A percentile compares a stretch with the other conserved stretches of the same genome.
Evolutionary conservation across 1,140 invertebrate genomes (phyloP).

Genomic region (Achatina immaculata): DNA sequence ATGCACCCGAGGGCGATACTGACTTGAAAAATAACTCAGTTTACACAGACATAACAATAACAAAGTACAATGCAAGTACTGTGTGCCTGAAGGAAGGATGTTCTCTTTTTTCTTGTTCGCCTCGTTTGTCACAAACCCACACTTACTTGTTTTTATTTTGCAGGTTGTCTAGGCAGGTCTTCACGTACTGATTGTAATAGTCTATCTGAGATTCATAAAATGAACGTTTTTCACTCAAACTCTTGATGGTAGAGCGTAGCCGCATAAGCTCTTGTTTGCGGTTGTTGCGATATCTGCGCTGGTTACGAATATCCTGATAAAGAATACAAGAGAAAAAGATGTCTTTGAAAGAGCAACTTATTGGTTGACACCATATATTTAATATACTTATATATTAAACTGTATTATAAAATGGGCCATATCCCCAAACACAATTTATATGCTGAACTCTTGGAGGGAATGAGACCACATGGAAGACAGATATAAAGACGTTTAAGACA

Average conservation of each 20-base stretch:
- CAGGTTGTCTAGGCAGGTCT: constrained; percentile 82
- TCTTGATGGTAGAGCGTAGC: constrained; percentile 77
- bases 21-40: too few species aligned
- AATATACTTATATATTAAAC: too few species aligned
- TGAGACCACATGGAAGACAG: too few species aligned
- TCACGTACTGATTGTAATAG: constrained; percentile 84
- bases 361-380: background rate
- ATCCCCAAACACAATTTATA: too few species aligned
- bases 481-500: too few species aligned
- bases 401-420: too few species aligned
- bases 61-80: too few species aligned
- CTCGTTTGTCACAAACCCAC: constrained; percentile 5
- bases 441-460: too few species aligned
- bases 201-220: constrained; percentile 85
- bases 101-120: background rate
- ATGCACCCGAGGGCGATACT: too few species aligned
- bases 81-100: too few species aligned
- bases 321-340: constrained; percentile 9
- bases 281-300: constrained; percentile 68
- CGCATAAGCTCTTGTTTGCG: constrained; percentile 77
- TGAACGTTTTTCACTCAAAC: constrained; percentile 79
- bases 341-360: background rate
- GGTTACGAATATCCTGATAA: constrained; percentile 70
- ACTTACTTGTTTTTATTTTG: constrained; percentile 79
- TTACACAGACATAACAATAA: too few species aligned